A percentile compares a stretch with the other conserved stretches of the same genome.
phyloP scores from a whole-genome alignment of 2,113 vertebrate species.

The Alouatta palliata region DNA sequence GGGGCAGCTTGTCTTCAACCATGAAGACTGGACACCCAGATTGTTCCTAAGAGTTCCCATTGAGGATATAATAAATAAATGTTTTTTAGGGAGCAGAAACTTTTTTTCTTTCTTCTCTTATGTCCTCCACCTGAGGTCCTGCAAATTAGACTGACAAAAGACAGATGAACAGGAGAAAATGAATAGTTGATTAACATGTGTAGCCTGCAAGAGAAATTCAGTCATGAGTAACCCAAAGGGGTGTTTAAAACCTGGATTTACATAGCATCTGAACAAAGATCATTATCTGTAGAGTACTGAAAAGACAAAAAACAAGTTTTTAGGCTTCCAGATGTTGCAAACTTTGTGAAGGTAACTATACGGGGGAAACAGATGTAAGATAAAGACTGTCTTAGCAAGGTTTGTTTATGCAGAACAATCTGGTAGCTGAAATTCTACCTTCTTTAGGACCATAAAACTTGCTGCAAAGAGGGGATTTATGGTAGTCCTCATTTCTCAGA shows the following conservation, averaged over 20 bases:
- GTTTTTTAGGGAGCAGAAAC: background rate
- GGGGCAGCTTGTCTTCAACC: background rate
- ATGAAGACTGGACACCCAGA: background rate
- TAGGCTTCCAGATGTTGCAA: background rate
- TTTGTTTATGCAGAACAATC: background rate
- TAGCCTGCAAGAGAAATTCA: background rate
- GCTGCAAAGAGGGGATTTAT: background rate
- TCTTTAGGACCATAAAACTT: background rate
- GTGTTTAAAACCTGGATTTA: background rate
- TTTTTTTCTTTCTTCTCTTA: background rate
- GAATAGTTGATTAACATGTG: background rate
- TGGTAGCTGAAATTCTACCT: background rate
- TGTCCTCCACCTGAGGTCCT: background rate
- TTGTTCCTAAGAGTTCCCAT: background rate
- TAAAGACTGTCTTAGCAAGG: rapidly evolving
- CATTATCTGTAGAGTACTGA: background rate
- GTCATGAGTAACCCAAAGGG: background rate
- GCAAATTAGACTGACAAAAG: background rate
- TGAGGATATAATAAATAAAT: background rate
- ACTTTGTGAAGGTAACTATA: background rate
- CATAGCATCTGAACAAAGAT: background rate
- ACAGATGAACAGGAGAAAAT: background rate
- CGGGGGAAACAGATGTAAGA: background rate
- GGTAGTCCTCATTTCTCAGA: background rate
- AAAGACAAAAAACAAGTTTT: background rate